These are phyloP conservation scores for Pantherophis alleghaniensis DNA, from an alignment of 2,797 vertebrate genomes.

Conservation along the genomic window DNA sequence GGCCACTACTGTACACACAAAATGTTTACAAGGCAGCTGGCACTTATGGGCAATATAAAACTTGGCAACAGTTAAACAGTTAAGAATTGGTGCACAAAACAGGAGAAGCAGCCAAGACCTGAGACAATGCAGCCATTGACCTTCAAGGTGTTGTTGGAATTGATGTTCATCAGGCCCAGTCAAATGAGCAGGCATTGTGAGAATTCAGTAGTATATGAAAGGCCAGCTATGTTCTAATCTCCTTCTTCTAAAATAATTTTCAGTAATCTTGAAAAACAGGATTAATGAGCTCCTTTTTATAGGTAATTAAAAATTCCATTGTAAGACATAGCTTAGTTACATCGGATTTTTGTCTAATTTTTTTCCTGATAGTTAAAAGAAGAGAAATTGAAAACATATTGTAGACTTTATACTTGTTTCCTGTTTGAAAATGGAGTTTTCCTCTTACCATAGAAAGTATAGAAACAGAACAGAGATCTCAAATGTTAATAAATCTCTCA, in stretches of 20 bases:
- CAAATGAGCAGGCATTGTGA: background rate
- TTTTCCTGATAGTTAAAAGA: background rate
- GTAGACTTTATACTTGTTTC: background rate
- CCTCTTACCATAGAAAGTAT: background rate
- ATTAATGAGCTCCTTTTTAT: background rate
- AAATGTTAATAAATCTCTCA: background rate
- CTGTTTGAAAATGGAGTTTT: background rate
- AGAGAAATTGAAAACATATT: background rate
- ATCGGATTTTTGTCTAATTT: background rate
- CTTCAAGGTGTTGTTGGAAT: background rate
- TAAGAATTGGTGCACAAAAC: accelerated
- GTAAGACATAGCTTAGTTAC: background rate
- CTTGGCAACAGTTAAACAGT: background rate
- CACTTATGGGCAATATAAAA: background rate
- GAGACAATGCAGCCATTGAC: background rate
- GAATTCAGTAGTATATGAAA: background rate
- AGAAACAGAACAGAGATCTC: background rate
- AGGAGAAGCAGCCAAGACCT: accelerated
- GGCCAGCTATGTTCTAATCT: background rate
- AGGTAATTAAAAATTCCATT: background rate
- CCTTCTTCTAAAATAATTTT: background rate
- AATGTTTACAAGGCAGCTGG: background rate
- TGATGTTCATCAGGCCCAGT: background rate
- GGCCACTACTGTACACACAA: background rate
- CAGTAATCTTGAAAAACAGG: background rate